Percentiles rank a stretch among this genome's conserved stretches.
Conservation (phyloP, 2,888 invertebrate genomes). For the Fragum whitleyi region DNA sequence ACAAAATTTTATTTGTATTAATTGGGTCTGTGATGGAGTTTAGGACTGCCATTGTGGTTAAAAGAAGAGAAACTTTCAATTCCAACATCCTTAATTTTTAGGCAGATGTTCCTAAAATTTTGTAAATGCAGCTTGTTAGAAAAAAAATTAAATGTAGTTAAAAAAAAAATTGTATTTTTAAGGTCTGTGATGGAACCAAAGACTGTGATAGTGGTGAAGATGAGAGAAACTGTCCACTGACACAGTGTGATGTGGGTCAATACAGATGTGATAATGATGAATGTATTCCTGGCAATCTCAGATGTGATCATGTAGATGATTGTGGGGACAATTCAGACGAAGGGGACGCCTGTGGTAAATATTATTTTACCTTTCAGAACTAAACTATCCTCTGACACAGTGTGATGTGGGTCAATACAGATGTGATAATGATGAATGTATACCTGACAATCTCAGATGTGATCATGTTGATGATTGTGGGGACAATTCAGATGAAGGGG, state of each 20-base stretch:
- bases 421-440: slow-evolving; percentile 89
- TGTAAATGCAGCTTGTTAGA: too few relatives aligned
- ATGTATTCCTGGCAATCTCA: slow-evolving; percentile 85
- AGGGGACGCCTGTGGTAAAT: slow-evolving; percentile 49
- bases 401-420: slow-evolving; percentile 76
- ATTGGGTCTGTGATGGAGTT: slow-evolving; percentile 89
- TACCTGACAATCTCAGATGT: slow-evolving; percentile 90
- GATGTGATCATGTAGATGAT: slow-evolving; percentile 92
- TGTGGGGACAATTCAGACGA: slow-evolving; percentile 89
- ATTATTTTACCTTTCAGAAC: too few relatives aligned
- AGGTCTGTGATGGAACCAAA: slow-evolving; percentile 89
- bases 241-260: slow-evolving; percentile 52
- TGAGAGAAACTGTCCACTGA: slow-evolving; percentile 78
- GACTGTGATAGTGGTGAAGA: slow-evolving; percentile 87
- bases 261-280: slow-evolving; percentile 81
- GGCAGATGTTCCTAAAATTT: too few relatives aligned
- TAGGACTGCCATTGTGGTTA: slow-evolving; percentile 86
- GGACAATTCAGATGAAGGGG: slow-evolving; percentile 81
- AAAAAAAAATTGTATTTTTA: not conserved
- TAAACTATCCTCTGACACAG: slow-evolving; percentile 68
- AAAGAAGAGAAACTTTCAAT: too few relatives aligned
- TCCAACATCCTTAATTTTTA: too few relatives aligned
- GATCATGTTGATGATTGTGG: slow-evolving; percentile 82
- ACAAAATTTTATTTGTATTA: not conserved
- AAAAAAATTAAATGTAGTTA: too few relatives aligned